Evolutionary conservation across 2,113 vertebrate species (phyloP), one percentile per base, ranked within the genome.

Genomic region (Phalacrocorax carbo): DNA sequence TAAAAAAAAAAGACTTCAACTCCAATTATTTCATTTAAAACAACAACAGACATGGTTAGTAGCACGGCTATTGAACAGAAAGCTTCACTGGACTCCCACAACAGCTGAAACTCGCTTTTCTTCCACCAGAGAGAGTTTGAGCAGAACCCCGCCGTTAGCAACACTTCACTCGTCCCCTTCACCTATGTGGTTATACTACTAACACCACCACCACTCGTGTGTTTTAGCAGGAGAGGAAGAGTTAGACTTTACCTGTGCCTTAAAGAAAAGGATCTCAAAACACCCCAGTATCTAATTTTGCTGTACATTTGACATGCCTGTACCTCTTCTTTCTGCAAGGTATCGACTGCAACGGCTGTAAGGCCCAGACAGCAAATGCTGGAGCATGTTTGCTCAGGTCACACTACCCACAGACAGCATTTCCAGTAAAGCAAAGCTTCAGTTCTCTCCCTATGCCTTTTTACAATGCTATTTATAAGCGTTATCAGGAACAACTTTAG

Each of bases 271-370:
- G n/a, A 7, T 68, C n/a, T 70, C 7, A 1, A 30, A 57, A 12
- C 5, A 18, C 5, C 10, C 26, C 73, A 44, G 38, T 2, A 48
- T 15, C 10, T 26, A 32, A 5, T 26, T 29, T 0, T 34, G 30
- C 46, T 27, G 55, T 12, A 10, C 15, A 11, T 13, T 0, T 29
- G 54, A 32, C 4, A 3, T 2, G 5, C 17, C 61, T 60, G 42
- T 57, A 38, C 15, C 42, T 27, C n/a, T 80, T 54, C 51, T 25
- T 51, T 25, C 55, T 18, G 42, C 25, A 23, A 36, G 34, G 40
- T 4, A 15, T 1, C 0, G 0, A 7, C 13, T 6, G 7, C 62
- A 49, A n/a, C 46, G 49, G 65, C 69, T 69, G 62, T 32, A 27
- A 44, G 51, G n/a, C 7, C 30, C 70, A 16, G 49, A 7, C 27